phyloP scores from a whole-genome alignment of 2,797 vertebrate genomes.

The Crocidura indochinensis region DNA sequence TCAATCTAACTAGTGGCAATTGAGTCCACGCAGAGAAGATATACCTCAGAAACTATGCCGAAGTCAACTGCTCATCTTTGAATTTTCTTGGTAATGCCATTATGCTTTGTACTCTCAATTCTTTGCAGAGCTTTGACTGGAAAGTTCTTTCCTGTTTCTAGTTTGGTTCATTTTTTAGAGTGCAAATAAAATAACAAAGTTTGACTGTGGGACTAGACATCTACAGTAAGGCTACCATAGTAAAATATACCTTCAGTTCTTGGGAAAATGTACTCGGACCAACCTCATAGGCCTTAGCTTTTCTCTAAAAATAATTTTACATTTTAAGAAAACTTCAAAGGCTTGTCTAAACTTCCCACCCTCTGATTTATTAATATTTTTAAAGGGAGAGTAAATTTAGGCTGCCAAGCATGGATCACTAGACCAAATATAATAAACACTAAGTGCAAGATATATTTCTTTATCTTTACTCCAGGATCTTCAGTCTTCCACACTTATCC shows the following conservation, averaged over 20 bases:
- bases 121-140: background rate
- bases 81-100: background rate
- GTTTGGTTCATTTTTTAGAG: background rate
- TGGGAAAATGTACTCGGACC: background rate
- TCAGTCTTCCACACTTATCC: background rate
- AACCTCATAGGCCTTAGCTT: background rate
- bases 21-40: background rate
- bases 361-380: background rate
- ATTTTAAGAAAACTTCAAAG: background rate
- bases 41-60: no score
- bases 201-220: background rate
- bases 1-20: background rate
- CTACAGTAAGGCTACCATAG: background rate
- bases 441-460: background rate
- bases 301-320: slow-evolving; percentile 6
- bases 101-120: background rate
- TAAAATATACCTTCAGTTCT: background rate
- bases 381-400: background rate
- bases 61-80: background rate
- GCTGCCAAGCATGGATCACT: background rate
- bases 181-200: background rate
- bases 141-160: slow-evolving; percentile 19
- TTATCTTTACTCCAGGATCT: background rate
- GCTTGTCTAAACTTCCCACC: background rate
- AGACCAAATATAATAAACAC: background rate